phyloP scores from a whole-genome alignment of 2,888 invertebrate species.

The Crossocerus cetratus region DNA sequence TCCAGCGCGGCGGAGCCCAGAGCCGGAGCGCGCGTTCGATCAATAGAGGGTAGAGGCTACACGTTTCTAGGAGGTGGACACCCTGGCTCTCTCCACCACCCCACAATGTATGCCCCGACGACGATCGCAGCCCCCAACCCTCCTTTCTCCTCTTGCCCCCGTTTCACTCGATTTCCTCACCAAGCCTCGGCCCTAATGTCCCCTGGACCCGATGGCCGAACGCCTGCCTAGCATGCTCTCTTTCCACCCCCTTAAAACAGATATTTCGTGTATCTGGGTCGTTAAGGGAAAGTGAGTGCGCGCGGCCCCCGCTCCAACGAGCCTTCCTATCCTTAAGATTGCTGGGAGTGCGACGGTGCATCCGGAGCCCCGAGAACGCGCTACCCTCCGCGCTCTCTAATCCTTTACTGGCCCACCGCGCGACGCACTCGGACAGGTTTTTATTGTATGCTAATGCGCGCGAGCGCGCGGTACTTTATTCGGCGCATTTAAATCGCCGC shows the following conservation, averaged over 20 bases:
- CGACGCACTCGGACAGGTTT: neutral
- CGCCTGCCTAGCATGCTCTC: too few species aligned
- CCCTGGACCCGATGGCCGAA: too few species aligned
- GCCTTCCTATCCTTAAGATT: too few species aligned
- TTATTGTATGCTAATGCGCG: conserved; percentile 4
- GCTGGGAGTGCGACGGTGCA: neutral
- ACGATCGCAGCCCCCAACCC: conserved; percentile 34
- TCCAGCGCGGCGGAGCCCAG: conserved; percentile 75
- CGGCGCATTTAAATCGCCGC: neutral
- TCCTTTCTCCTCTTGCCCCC: conserved; percentile 16
- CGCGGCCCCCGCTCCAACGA: too few species aligned
- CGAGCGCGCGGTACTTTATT: conserved; percentile 3
- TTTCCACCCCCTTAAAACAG: too few species aligned
- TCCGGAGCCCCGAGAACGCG: too few species aligned
- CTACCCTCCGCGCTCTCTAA: neutral
- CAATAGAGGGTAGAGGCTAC: conserved; percentile 76
- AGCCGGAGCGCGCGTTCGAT: conserved; percentile 74
- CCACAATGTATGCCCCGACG: conserved; percentile 36
- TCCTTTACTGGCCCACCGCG: neutral
- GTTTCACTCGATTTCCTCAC: conserved; percentile 31
- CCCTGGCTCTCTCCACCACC: conserved; percentile 56
- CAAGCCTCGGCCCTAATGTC: too few species aligned
- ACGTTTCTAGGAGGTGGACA: conserved; percentile 75
- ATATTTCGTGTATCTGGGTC: too few species aligned
- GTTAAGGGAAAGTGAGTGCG: too few species aligned